Conservation (phyloP, 2,113 vertebrate species). For the Nanorana parkeri region DNA sequence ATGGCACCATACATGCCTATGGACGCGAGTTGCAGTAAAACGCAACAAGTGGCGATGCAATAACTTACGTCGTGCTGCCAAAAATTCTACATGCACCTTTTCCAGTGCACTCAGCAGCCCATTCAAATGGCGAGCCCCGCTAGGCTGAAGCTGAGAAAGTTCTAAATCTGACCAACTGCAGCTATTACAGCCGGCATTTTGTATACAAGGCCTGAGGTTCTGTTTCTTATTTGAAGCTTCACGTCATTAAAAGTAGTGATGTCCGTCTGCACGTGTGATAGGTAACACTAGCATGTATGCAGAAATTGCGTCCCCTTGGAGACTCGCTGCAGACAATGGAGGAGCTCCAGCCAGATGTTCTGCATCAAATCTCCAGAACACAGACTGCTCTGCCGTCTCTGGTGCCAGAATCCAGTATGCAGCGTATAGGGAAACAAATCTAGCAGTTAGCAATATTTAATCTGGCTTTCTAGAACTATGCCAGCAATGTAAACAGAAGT, state of each 20-base stretch:
- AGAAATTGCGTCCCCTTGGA: neutral
- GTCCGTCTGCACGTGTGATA: neutral
- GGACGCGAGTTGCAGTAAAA: too few relatives aligned
- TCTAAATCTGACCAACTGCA: too few relatives aligned
- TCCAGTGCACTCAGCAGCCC: too few relatives aligned
- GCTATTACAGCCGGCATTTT: too few relatives aligned
- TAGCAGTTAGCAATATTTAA: neutral
- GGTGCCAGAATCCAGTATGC: neutral
- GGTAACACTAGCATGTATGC: neutral
- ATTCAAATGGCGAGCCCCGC: too few relatives aligned
- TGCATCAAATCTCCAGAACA: constrained; percentile 8
- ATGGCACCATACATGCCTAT: too few relatives aligned
- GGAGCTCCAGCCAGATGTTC: constrained; percentile 29
- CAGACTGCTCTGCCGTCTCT: neutral
- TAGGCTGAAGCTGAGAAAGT: too few relatives aligned
- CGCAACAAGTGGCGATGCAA: too few relatives aligned
- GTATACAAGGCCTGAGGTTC: too few relatives aligned
- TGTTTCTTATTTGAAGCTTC: too few relatives aligned
- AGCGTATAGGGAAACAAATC: constrained; percentile 8
- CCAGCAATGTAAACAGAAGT: constrained; percentile 36
- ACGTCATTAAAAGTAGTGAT: neutral
- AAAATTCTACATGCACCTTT: too few relatives aligned
- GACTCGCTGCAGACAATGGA: neutral
- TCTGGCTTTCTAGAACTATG: constrained; percentile 27
- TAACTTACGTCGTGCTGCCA: too few relatives aligned